Percentiles rank a stretch among this genome's conserved stretches.
Evolutionary conservation across 1,140 invertebrate genomes (phyloP).

Genomic region (Apocrypta bakeri): DNA sequence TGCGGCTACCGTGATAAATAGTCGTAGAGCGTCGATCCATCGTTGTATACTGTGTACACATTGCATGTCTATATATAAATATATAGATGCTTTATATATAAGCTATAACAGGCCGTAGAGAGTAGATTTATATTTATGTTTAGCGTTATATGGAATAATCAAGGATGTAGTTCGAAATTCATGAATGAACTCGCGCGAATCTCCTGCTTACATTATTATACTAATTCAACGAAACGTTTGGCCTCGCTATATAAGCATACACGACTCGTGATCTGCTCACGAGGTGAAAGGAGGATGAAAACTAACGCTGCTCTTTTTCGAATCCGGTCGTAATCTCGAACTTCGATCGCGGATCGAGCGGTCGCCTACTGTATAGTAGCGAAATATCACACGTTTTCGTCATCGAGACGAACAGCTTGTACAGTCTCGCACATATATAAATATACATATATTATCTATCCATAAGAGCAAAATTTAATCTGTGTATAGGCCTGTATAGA

Average conservation of each 20-base stretch:
- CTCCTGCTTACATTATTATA: background rate
- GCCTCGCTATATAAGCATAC: conserved; percentile 23
- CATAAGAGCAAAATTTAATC: background rate
- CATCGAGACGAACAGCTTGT: background rate
- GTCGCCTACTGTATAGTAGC: conserved; percentile 13
- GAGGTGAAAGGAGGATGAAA: conserved; percentile 39
- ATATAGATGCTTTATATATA: too few species aligned
- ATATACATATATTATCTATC: background rate
- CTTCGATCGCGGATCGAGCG: conserved; percentile 26
- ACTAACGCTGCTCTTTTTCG: conserved; percentile 41
- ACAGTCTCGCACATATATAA: background rate
- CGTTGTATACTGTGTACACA: too few species aligned
- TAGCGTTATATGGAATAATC: background rate
- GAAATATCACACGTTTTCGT: background rate
- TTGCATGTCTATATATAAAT: too few species aligned
- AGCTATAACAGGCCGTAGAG: too few species aligned
- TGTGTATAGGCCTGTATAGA: too few species aligned
- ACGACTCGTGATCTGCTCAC: background rate
- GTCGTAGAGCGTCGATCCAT: too few species aligned
- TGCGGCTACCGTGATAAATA: conserved; percentile 51
- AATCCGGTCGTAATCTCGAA: conserved; percentile 25
- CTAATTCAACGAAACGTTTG: background rate
- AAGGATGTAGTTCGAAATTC: too few species aligned
- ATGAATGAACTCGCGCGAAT: conserved; percentile 32
- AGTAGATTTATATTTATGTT: background rate